Conservation (phyloP, 2,888 invertebrate genomes). For the Anaspis maculata region DNA sequence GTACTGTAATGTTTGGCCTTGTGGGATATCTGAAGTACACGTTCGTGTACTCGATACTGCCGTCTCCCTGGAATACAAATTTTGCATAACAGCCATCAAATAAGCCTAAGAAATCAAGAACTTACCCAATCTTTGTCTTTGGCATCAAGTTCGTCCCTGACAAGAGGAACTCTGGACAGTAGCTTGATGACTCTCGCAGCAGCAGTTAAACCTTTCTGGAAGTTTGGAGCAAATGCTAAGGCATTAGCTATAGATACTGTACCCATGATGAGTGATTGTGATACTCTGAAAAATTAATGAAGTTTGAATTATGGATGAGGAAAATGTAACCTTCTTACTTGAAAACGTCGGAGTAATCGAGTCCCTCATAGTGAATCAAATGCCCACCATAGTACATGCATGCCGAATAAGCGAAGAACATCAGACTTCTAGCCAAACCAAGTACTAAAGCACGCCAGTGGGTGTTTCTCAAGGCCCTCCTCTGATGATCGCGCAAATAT, state of each 20-base stretch:
- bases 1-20: slow-evolving; percentile 58
- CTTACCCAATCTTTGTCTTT: slow-evolving; percentile 33
- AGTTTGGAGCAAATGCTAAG: slow-evolving; percentile 70
- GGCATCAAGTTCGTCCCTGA: slow-evolving; percentile 39
- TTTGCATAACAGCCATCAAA: too few relatives aligned
- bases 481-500: slow-evolving; percentile 53
- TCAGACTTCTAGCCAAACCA: slow-evolving; percentile 62
- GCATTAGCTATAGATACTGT: slow-evolving; percentile 57
- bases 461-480: slow-evolving; percentile 49
- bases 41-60: slow-evolving; percentile 59
- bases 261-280: slow-evolving; percentile 65
- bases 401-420: slow-evolving; percentile 64
- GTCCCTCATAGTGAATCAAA: slow-evolving; percentile 50
- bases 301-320: too few relatives aligned
- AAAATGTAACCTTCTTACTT: too few relatives aligned
- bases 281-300: slow-evolving; percentile 52
- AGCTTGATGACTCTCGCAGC: slow-evolving; percentile 60
- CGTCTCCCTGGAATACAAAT: slow-evolving; percentile 39
- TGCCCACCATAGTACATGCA: slow-evolving; percentile 68
- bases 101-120: too few relatives aligned
- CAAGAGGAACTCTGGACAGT: slow-evolving; percentile 53
- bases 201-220: slow-evolving; percentile 68
- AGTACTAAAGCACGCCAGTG: slow-evolving; percentile 63
- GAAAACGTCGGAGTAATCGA: slow-evolving; percentile 54
- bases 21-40: slow-evolving; percentile 71